Evolutionary conservation across 1,140 invertebrate genomes (phyloP).

Genomic region (Teleopsis dalmanni): DNA sequence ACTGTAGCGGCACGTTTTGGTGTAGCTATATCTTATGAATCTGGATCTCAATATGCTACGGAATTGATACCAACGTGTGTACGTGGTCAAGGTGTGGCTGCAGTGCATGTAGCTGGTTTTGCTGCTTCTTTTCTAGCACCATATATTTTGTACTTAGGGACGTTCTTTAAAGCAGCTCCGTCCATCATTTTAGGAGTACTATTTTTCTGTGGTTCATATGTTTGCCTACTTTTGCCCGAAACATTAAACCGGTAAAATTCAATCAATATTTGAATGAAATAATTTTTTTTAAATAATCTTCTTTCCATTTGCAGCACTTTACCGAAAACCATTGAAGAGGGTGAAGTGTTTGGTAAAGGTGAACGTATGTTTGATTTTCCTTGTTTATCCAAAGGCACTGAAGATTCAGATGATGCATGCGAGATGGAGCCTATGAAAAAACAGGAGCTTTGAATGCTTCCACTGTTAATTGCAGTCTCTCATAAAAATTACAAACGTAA

Average conservation of each 20-base stretch:
- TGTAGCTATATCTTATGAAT: constrained; percentile 59
- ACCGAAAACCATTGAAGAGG: constrained; percentile 55
- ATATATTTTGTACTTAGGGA: constrained; percentile 47
- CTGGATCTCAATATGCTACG: constrained; percentile 57
- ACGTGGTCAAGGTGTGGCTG: constrained; percentile 53
- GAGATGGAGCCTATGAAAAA: too few species aligned
- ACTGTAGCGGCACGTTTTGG: constrained; percentile 55
- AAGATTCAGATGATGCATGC: too few species aligned
- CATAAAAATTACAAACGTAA: too few species aligned
- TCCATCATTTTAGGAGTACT: constrained; percentile 51
- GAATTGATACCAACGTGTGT: constrained; percentile 61
- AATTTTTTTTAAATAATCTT: constrained; percentile 1
- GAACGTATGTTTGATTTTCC: constrained; percentile 52
- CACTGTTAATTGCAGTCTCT: too few species aligned
- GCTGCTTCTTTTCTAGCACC: constrained; percentile 52
- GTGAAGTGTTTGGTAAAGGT: constrained; percentile 55
- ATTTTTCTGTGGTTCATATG: constrained; percentile 49
- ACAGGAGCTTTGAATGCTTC: too few species aligned
- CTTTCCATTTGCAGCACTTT: constrained; percentile 39
- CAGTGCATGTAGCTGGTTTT: constrained; percentile 53
- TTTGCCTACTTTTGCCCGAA: constrained; percentile 55
- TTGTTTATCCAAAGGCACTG: constrained; percentile 39
- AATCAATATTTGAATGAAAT: background rate
- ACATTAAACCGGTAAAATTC: constrained; percentile 47
- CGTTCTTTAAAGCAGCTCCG: constrained; percentile 51